These are phyloP conservation scores for Synanthedon myopaeformis DNA, from an alignment of 2,888 invertebrate genomes.

Conservation along the genomic window DNA sequence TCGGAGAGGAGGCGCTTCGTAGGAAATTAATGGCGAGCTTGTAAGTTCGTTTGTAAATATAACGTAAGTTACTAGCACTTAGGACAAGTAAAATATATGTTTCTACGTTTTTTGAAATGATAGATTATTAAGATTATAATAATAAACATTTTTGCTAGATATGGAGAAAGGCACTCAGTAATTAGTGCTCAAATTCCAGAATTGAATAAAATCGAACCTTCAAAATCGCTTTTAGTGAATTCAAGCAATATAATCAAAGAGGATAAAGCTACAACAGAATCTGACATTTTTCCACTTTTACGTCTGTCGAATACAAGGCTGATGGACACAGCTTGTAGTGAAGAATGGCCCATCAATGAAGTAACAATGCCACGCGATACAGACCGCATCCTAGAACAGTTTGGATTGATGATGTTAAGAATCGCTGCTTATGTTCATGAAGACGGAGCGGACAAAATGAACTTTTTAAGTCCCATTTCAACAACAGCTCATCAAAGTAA, in stretches of 20 bases:
- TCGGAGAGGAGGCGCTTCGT: slow-evolving; percentile 50
- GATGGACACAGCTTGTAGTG: slow-evolving; percentile 33
- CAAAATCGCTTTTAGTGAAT: slow-evolving; percentile 4
- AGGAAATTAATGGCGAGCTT: slow-evolving; percentile 40
- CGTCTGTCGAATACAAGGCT: slow-evolving; percentile 20
- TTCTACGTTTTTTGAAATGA: too few relatives aligned
- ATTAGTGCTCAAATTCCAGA: neutral
- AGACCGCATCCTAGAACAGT: slow-evolving; percentile 57
- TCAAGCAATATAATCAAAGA: slow-evolving; percentile 21
- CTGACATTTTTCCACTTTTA: slow-evolving; percentile 16
- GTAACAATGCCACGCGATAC: slow-evolving; percentile 41
- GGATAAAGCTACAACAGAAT: slow-evolving; percentile 9
- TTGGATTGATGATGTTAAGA: slow-evolving; percentile 48
- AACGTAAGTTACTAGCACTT: neutral
- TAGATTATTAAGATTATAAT: neutral
- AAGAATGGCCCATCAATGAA: slow-evolving; percentile 49
- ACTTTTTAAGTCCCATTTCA: slow-evolving; percentile 12
- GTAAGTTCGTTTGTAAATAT: slow-evolving; percentile 24
- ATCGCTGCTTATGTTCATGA: slow-evolving; percentile 36
- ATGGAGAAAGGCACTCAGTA: slow-evolving; percentile 20
- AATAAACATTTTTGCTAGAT: slow-evolving; percentile 20
- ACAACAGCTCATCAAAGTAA: slow-evolving; percentile 4
- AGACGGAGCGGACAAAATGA: slow-evolving; percentile 19
- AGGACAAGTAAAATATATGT: too few relatives aligned
- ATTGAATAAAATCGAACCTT: neutral